Base-by-base conservation (phyloP, 2,797 vertebrate genomes). In the Bufotes viridis region DNA sequence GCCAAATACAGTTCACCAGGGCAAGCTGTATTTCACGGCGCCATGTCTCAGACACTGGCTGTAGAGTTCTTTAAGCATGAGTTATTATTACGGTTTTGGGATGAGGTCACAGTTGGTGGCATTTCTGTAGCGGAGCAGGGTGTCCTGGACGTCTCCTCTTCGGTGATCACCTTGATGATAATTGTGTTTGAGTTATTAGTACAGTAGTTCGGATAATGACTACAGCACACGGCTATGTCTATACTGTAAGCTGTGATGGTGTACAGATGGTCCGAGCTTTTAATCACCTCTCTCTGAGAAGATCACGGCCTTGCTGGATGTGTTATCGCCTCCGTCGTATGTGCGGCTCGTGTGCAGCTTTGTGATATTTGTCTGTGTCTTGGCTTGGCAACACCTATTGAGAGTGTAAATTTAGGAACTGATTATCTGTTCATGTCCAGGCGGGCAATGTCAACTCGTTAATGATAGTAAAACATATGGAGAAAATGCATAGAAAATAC, bases 181-280 rank as follows among this genome's bases (percentile, higher is more conserved):
- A 84, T 84, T 84, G 78, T 69, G 51, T 82, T 76, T 53, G 60
- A 78, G 60, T 70, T 84, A 88, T 88, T 84, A 84, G 87, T 58
- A 22, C 72, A 26, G 42, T 78, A 58, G 34, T n/a, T 55, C 24
- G 60, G 86, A 82, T 79, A 60, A 88, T 84, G 81, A 83, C 81
- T 78, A 53, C 49, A 65, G 86, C 61, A 72, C 69, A 60, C 6
- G 42, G 42, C 42, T 42, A 42, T 42, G 42, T 42, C 42, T 42
- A 42, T 42, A 42, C 42, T 42, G 42, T 42, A 42, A 42, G 42
- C 42, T 42, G 42, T 42, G 69, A 83, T 82, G 63, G 51, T 84
- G 74, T 84, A 65, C 87, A 88, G 87, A 88, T 88, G 87, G 87
- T 79, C 81, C 24, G 20, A 79, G 87, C 87, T 70, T 78, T 88